Conservation (phyloP, 2,888 invertebrate species). For the Athalia cordata region DNA sequence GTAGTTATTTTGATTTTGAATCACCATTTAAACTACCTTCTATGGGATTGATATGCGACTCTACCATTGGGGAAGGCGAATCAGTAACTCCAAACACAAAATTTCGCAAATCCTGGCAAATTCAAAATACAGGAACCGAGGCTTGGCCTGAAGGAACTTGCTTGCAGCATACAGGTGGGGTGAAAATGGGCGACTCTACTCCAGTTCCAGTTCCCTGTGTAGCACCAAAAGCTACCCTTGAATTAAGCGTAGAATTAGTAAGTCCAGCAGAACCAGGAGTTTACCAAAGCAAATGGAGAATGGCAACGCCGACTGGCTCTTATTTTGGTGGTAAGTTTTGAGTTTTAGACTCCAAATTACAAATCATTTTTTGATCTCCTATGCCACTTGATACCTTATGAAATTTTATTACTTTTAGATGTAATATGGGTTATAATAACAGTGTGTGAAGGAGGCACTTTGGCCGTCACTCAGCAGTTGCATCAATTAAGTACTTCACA, state of each 20-base stretch:
- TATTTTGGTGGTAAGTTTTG: conserved; percentile 89
- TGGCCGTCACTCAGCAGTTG: conserved; percentile 88
- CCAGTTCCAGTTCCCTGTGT: conserved; percentile 82
- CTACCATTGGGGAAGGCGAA: conserved; percentile 86
- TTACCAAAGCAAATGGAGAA: conserved; percentile 92
- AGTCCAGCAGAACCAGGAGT: conserved; percentile 86
- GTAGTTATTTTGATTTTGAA: conserved; percentile 95
- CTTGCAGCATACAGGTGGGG: conserved; percentile 84
- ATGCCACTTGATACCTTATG: neutral
- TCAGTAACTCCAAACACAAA: conserved; percentile 81
- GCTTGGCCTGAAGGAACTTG: conserved; percentile 91
- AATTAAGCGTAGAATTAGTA: conserved; percentile 86
- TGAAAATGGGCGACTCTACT: conserved; percentile 77
- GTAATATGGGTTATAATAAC: conserved; percentile 88
- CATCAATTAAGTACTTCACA: conserved; percentile 76
- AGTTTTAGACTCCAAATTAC: neutral
- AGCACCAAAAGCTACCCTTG: conserved; percentile 84
- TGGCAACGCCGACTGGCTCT: conserved; percentile 90
- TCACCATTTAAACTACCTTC: conserved; percentile 84
- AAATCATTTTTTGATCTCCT: neutral
- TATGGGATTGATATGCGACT: conserved; percentile 85
- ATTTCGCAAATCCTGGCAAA: conserved; percentile 91
- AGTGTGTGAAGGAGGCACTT: conserved; percentile 87
- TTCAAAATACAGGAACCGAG: conserved; percentile 91
- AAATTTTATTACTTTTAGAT: conserved; percentile 75